phyloP scores from a whole-genome alignment of 1,140 invertebrate species.

The Tribolium castaneum region DNA sequence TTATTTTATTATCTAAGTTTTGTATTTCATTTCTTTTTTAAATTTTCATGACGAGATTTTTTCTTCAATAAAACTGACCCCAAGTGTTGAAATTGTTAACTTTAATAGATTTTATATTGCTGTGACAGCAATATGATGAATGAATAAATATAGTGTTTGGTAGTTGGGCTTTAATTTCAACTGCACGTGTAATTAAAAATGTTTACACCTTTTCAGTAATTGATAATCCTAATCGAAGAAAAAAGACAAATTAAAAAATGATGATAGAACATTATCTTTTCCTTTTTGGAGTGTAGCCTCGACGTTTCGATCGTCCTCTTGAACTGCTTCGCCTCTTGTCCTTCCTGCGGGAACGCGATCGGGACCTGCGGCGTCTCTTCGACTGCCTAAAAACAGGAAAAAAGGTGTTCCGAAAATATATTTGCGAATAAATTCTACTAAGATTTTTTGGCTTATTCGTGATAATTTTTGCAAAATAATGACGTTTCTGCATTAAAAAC shows the following conservation, averaged over 20 bases:
- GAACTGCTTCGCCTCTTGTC: constrained; percentile 43
- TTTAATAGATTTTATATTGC: constrained; percentile 40
- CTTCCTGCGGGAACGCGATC: constrained; percentile 44
- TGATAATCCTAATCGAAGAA: not conserved
- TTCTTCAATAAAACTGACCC: not conserved
- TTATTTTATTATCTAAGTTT: constrained; percentile 32
- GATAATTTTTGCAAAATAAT: no score
- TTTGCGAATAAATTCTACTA: no score
- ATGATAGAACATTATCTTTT: constrained; percentile 1
- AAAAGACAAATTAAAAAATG: not conserved
- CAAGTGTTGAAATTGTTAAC: constrained; percentile 39
- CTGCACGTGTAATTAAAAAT: not conserved
- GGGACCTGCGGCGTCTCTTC: constrained; percentile 37
- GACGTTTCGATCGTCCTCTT: constrained; percentile 48
- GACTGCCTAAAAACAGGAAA: constrained; percentile 8
- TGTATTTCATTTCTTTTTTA: constrained; percentile 20
- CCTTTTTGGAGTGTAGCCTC: constrained; percentile 28
- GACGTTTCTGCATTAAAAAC: no score
- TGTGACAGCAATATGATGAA: constrained; percentile 37
- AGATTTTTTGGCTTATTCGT: no score
- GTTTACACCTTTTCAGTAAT: not conserved
- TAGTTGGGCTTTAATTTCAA: constrained; percentile 25
- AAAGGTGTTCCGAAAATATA: not conserved
- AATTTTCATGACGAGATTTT: not conserved
- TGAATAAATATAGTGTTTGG: constrained; percentile 43